These are phyloP conservation scores for Drosophila pseudoobscura DNA, from an alignment of 1,140 invertebrate genomes.

Conservation along the genomic window DNA sequence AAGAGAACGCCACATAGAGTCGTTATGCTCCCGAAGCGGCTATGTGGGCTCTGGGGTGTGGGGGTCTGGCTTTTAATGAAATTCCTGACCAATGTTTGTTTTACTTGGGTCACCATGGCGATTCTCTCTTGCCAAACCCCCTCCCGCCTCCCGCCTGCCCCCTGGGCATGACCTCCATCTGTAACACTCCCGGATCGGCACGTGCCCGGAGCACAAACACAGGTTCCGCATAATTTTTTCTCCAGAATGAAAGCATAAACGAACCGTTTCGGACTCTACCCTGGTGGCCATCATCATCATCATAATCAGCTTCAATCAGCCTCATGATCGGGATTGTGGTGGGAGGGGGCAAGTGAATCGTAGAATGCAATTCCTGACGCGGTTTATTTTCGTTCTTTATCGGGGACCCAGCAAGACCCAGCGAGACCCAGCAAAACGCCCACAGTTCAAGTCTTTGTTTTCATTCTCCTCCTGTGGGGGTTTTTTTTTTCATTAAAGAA, in stretches of 20 bases:
- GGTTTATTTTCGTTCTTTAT: slow-evolving; percentile 64
- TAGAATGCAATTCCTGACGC: slow-evolving; percentile 53
- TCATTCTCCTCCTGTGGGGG: slow-evolving; percentile 1
- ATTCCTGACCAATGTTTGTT: slow-evolving; percentile 78
- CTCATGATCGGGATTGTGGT: not conserved
- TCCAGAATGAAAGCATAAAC: slow-evolving; percentile 79
- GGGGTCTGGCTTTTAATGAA: slow-evolving; percentile 64
- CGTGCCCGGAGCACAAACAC: slow-evolving; percentile 72
- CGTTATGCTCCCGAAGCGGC: too few relatives aligned
- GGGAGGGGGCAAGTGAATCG: not conserved
- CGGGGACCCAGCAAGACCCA: slow-evolving; percentile 1
- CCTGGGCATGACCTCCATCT: slow-evolving; percentile 16
- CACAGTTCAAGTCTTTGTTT: slow-evolving; percentile 58
- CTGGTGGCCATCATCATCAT: slow-evolving; percentile 58
- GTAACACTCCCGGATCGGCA: slow-evolving; percentile 53
- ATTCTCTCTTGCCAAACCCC: slow-evolving; percentile 5
- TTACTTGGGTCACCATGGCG: slow-evolving; percentile 71
- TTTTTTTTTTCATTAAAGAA: slow-evolving; percentile 21
- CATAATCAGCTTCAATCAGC: slow-evolving; percentile 20
- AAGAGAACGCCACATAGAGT: slow-evolving; percentile 36
- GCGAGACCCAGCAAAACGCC: slow-evolving; percentile 7
- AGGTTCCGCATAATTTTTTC: slow-evolving; percentile 79
- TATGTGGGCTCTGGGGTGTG: slow-evolving; percentile 5
- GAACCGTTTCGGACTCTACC: slow-evolving; percentile 56
- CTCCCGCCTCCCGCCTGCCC: not conserved